These are phyloP conservation scores for Eulemur mongoz DNA, from an alignment of 2,797 vertebrate genomes.

Conservation along the genomic window DNA sequence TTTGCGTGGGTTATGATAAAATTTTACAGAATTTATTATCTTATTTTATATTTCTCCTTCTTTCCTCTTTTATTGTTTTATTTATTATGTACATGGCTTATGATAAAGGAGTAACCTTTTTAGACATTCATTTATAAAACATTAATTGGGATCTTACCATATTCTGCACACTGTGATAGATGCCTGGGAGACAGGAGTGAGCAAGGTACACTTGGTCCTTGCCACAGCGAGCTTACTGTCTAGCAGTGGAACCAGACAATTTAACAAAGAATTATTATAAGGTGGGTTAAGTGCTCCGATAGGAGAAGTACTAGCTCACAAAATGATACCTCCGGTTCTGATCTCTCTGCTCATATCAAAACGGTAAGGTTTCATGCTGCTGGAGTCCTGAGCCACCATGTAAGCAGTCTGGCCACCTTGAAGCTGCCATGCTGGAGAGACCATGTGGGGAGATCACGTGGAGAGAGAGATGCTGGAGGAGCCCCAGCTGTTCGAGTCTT, in stretches of 20 bases:
- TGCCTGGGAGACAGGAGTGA: background rate
- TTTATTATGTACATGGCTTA: background rate
- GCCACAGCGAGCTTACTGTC: background rate
- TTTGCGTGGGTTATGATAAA: background rate
- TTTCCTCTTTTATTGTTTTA: too few species aligned
- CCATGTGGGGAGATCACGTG: too few species aligned
- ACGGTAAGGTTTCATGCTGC: background rate
- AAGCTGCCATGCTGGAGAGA: too few species aligned
- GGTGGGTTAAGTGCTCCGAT: background rate
- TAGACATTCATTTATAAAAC: background rate
- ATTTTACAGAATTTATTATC: too few species aligned
- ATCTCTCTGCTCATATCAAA: background rate
- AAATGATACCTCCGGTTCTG: background rate
- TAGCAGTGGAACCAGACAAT: background rate
- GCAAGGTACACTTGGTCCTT: background rate
- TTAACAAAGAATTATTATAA: background rate
- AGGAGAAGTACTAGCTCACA: background rate
- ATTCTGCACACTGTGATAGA: background rate
- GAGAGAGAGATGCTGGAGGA: too few species aligned
- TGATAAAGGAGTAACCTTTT: background rate
- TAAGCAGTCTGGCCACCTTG: too few species aligned
- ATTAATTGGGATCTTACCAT: background rate
- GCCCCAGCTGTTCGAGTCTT: too few species aligned
- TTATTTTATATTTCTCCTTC: too few species aligned
- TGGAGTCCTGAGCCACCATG: too few species aligned